Conservation (phyloP, 2,888 invertebrate species). For the Torymus texanus region DNA sequence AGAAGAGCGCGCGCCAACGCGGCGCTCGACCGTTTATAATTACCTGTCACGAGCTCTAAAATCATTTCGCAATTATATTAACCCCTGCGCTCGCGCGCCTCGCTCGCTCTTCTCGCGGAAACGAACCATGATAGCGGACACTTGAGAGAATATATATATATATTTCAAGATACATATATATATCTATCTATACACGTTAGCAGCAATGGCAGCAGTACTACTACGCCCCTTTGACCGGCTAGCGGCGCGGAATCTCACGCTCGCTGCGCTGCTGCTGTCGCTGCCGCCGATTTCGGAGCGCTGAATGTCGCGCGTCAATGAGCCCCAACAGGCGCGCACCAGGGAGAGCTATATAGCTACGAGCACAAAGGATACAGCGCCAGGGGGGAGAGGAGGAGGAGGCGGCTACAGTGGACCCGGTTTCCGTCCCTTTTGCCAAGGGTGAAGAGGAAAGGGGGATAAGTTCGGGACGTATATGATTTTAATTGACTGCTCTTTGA, state of each 20-base stretch:
- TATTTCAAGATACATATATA: too few relatives aligned
- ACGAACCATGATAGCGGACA: conserved; percentile 50
- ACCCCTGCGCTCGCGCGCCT: conserved; percentile 36
- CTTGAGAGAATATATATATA: conserved; percentile 7
- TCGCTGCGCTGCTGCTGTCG: neutral
- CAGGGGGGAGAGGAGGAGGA: too few relatives aligned
- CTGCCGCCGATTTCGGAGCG: conserved; percentile 35
- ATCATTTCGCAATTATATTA: conserved; percentile 73
- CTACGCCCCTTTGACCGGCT: conserved; percentile 49
- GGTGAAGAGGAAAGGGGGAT: conserved; percentile 15
- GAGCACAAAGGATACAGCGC: conserved; percentile 34
- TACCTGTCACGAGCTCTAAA: conserved; percentile 73
- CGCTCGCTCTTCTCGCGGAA: conserved; percentile 28
- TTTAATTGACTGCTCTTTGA: conserved; percentile 58
- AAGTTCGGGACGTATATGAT: conserved; percentile 38
- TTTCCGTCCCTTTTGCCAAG: conserved; percentile 15
- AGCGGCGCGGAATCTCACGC: conserved; percentile 55
- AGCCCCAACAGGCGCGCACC: neutral
- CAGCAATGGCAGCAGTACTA: too few relatives aligned
- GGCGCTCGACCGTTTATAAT: conserved; percentile 61
- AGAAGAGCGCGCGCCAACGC: conserved; percentile 33
- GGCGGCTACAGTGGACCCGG: too few relatives aligned
- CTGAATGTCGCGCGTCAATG: conserved; percentile 53
- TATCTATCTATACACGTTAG: too few relatives aligned
- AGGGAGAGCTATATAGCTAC: neutral